These are phyloP conservation scores for Vultur gryphus DNA, from an alignment of 2,797 vertebrate species.

Conservation along the genomic window DNA sequence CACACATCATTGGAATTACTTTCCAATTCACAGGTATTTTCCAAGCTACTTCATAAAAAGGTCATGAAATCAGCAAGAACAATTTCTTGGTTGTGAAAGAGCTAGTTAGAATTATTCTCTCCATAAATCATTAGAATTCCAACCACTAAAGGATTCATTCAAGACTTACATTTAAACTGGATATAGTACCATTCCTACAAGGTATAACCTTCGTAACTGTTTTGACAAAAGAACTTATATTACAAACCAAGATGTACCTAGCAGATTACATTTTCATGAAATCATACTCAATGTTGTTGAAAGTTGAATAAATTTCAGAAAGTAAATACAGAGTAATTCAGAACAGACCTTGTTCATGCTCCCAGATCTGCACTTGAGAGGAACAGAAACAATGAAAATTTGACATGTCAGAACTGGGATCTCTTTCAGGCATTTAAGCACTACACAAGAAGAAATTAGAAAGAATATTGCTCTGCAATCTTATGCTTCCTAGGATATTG, in stretches of 20 bases:
- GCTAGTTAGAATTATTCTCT: neutral
- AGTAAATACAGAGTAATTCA: neutral
- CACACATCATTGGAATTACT: neutral
- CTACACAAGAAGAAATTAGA: neutral
- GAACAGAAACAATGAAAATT: neutral
- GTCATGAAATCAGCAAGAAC: neutral
- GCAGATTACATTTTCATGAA: neutral
- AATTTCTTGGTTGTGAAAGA: neutral
- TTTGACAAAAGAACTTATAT: neutral
- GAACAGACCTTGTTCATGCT: neutral
- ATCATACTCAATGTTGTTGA: neutral
- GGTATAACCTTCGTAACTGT: neutral
- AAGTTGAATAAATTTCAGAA: neutral
- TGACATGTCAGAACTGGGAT: neutral
- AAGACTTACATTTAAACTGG: neutral
- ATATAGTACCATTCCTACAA: neutral
- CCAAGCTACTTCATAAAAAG: neutral
- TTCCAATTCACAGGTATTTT: neutral
- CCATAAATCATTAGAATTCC: neutral
- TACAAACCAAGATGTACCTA: neutral
- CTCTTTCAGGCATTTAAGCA: neutral
- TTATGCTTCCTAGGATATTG: neutral
- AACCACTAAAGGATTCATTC: neutral
- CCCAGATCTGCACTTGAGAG: neutral
- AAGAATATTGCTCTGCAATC: neutral